Evolutionary conservation across 2,888 invertebrate species (phyloP), one percentile per base, ranked within the genome.

Genomic region (Spisula solida): DNA sequence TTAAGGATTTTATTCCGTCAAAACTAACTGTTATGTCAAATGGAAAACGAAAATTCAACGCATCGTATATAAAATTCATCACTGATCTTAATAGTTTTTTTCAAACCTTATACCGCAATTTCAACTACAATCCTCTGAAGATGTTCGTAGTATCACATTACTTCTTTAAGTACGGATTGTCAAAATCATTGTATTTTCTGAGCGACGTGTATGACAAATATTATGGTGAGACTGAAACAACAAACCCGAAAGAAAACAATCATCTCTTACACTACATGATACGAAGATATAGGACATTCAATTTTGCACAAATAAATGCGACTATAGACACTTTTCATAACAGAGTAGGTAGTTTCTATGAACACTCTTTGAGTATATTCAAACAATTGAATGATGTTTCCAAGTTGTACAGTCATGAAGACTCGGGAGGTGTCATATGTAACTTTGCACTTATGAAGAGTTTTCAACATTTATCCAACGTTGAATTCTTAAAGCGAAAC

Each of bases 51-150:
- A 41, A 48, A 47, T 84, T 84, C 70, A 48, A 66, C 25, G 41
- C 70, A 6, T n/a, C 47, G 25, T 75, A 48, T 48, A 47, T 84
- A 25, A 41, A 51, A 47, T 70, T 70, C 41, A 75, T 75, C 29
- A 75, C 70, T 25, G 84, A 84, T 14, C 16, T 84, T 25, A 84
- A 84, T 84, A 75, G 75, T 75, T 84, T 75, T 84, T 84, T 84
- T 51, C 75, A 84, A 16, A 84, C 70, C 25, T 48, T 84, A 51
- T 84, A 84, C 48, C 70, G 78, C 18, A 84, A 84, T 31, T 48
- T 75, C 47, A 75, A 84, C 75, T 84, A 48, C 48, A 29, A 84
- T 18, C 75, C 84, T 14, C 75, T 75, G 41, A 84, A 84, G 60
- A 84, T 84, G 84, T 84, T 84, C 47, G 47, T 75, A 18, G 25